A percentile compares a stretch with the other conserved stretches of the same genome.
Evolutionary conservation across 2,888 invertebrate genomes (phyloP).

Genomic region (Crioceris asparagi): DNA sequence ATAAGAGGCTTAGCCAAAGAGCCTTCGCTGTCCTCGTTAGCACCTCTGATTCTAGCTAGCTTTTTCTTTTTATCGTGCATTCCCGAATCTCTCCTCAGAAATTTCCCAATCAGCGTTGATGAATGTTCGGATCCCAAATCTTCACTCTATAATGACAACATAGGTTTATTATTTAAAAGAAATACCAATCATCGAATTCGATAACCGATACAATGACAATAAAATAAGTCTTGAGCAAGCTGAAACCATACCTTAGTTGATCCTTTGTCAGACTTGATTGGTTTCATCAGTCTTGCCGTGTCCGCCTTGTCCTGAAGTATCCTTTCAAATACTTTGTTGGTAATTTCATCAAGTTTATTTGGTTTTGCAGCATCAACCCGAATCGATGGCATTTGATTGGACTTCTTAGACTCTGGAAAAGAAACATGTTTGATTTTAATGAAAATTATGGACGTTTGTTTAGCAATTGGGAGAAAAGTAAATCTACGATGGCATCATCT

Average conservation of each 20-base stretch:
- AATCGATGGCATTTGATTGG: neutral
- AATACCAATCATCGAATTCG: neutral
- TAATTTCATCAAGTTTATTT: slow-evolving; percentile 54
- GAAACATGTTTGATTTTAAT: no score
- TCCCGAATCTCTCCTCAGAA: slow-evolving; percentile 51
- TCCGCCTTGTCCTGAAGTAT: slow-evolving; percentile 55
- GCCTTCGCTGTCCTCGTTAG: slow-evolving; percentile 20
- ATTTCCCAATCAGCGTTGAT: slow-evolving; percentile 54
- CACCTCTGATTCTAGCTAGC: slow-evolving; percentile 24
- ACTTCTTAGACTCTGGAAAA: no score
- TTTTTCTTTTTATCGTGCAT: slow-evolving; percentile 36
- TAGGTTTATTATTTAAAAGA: slow-evolving; percentile 3
- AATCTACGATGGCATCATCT: no score
- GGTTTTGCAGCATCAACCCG: slow-evolving; percentile 22
- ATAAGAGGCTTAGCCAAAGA: slow-evolving; percentile 48
- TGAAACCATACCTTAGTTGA: slow-evolving; percentile 47
- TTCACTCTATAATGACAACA: slow-evolving; percentile 43
- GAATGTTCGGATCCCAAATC: slow-evolving; percentile 65
- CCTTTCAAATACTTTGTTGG: slow-evolving; percentile 67
- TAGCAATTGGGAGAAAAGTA: neutral
- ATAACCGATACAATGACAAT: no score
- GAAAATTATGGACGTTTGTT: no score
- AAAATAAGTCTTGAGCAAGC: no score
- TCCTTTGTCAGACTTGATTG: slow-evolving; percentile 40
- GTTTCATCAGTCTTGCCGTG: slow-evolving; percentile 30